A percentile compares a stretch with the other conserved stretches of the same genome.
Conservation (phyloP, 2,113 vertebrate genomes). For the Gopherus evgoodei region DNA sequence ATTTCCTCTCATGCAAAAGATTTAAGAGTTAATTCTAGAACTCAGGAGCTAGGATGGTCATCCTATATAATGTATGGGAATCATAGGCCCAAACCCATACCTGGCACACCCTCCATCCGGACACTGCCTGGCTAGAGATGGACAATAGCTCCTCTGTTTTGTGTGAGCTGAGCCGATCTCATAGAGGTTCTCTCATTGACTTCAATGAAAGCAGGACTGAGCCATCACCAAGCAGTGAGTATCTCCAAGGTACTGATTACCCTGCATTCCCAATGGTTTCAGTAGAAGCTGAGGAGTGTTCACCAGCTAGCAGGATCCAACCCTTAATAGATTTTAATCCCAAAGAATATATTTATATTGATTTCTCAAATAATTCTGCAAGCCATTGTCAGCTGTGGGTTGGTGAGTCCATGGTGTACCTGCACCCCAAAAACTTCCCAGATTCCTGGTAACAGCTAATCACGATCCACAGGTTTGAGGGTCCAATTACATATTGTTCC, state of each 20-base stretch:
- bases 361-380: background rate
- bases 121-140: background rate
- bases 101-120: background rate
- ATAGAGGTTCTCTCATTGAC: background rate
- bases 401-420: background rate
- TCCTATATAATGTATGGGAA: background rate
- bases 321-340: background rate
- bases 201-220: background rate
- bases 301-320: background rate
- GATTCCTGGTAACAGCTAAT: background rate
- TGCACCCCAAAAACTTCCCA: background rate
- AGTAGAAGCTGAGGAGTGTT: background rate
- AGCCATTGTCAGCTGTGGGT: background rate
- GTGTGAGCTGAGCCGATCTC: background rate
- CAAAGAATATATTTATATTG: background rate
- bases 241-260: background rate
- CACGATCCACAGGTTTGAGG: background rate
- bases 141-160: background rate
- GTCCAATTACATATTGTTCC: background rate
- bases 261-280: background rate
- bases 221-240: background rate
- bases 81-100: background rate
- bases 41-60: background rate
- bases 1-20: background rate
- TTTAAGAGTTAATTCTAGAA: background rate